A percentile compares a stretch with the other conserved stretches of the same genome.
These are phyloP conservation scores for Meloidogyne floridensis DNA, from an alignment of 1,140 invertebrate genomes.

Conservation along the genomic window DNA sequence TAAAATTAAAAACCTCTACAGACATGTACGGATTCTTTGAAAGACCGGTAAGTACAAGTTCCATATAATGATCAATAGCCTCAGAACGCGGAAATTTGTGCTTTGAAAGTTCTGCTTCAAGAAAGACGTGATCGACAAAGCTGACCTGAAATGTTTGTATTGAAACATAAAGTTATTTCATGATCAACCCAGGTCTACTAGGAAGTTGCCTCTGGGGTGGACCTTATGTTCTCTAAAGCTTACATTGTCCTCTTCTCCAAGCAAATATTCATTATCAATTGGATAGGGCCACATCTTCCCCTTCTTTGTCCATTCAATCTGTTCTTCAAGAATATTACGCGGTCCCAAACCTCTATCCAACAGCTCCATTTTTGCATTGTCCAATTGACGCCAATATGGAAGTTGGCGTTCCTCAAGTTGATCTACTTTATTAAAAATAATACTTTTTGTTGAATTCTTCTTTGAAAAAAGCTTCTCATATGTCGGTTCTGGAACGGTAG, in stretches of 20 bases:
- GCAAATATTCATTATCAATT: constrained; percentile 83
- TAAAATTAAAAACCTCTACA: constrained; percentile 66
- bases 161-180: too few species aligned
- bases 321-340: constrained; percentile 84
- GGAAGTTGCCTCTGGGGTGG: too few species aligned
- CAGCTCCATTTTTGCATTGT: not conserved
- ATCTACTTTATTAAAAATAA: not conserved
- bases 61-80: constrained; percentile 93
- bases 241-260: constrained; percentile 51
- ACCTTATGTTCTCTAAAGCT: not conserved
- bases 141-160: constrained; percentile 70
- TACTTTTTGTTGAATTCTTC: constrained; percentile 1
- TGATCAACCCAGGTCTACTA: too few species aligned
- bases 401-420: not conserved
- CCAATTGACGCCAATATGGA: not conserved
- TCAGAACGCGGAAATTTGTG: constrained; percentile 74
- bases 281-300: constrained; percentile 95
- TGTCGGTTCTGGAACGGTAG: not conserved
- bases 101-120: constrained; percentile 76
- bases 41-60: constrained; percentile 83
- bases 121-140: constrained; percentile 89
- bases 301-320: constrained; percentile 88
- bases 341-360: constrained; percentile 68
- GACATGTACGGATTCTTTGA: constrained; percentile 90
- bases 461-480: not conserved